Conservation (phyloP, 53 echinoderm and acorn worm genomes). For the Zoroaster sp. region DNA sequence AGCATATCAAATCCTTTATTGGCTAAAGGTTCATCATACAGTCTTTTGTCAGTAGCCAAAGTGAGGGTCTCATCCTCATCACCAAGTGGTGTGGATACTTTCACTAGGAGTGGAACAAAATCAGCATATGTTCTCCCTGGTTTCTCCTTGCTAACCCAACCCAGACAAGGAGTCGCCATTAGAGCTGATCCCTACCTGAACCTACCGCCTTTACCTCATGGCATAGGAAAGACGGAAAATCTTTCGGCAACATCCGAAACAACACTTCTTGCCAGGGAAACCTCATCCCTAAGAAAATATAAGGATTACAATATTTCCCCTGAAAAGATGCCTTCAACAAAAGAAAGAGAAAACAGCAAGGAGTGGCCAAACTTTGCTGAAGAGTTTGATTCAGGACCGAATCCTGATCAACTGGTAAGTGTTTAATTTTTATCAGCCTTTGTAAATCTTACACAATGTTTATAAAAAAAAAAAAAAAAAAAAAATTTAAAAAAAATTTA, state of each 20-base stretch:
- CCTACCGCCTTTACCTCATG: neutral
- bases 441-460: too few relatives aligned
- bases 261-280: neutral
- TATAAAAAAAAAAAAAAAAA: too few relatives aligned
- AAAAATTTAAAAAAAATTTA: too few relatives aligned
- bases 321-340: neutral
- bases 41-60: neutral
- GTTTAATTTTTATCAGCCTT: too few relatives aligned
- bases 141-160: neutral
- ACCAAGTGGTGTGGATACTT: neutral
- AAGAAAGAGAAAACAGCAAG: neutral
- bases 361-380: constrained; percentile 57
- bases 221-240: neutral
- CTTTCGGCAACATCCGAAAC: neutral
- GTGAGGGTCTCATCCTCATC: neutral
- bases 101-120: neutral
- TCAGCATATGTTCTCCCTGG: constrained; percentile 11
- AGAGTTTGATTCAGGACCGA: constrained; percentile 33
- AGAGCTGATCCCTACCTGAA: neutral
- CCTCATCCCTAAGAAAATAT: neutral
- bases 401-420: constrained; percentile 10
- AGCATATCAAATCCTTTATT: neutral
- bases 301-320: neutral
- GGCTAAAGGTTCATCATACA: neutral
- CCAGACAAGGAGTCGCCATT: neutral